Conservation (phyloP, 2,888 invertebrate species). For the Amphiduros pacificus region DNA sequence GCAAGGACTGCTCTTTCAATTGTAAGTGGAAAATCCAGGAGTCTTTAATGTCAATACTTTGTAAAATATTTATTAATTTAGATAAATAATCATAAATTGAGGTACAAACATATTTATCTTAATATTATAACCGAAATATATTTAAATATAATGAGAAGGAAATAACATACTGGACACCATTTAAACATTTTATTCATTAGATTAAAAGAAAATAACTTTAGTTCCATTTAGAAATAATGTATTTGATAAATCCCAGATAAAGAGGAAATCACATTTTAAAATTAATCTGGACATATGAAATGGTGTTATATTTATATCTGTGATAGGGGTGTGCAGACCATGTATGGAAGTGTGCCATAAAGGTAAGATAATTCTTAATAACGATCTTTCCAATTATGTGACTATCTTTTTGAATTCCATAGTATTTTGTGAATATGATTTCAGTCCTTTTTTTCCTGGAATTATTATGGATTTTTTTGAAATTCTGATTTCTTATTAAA, state of each 20-base stretch:
- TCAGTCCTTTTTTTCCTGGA: background rate
- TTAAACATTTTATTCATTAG: too few species aligned
- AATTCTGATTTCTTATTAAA: background rate
- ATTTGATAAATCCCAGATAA: too few species aligned
- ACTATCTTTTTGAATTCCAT: background rate
- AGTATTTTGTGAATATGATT: background rate
- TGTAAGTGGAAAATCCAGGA: too few species aligned
- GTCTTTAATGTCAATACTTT: too few species aligned
- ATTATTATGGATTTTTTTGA: background rate
- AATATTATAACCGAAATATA: background rate
- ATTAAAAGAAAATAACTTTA: too few species aligned
- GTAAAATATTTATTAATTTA: background rate
- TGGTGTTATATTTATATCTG: slow-evolving; percentile 1
- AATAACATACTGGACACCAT: too few species aligned
- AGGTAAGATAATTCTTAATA: slow-evolving; percentile 29
- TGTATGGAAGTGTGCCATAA: slow-evolving; percentile 47
- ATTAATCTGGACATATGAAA: background rate
- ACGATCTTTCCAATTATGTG: background rate
- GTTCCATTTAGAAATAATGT: too few species aligned
- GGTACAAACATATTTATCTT: background rate
- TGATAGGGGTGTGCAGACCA: slow-evolving; percentile 46
- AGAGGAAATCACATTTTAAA: too few species aligned
- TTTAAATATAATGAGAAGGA: background rate
- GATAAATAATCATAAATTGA: background rate
- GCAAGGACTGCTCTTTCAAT: slow-evolving; percentile 45